phyloP scores from a whole-genome alignment of 1,140 invertebrate species.

The Gryllus bimaculatus region DNA sequence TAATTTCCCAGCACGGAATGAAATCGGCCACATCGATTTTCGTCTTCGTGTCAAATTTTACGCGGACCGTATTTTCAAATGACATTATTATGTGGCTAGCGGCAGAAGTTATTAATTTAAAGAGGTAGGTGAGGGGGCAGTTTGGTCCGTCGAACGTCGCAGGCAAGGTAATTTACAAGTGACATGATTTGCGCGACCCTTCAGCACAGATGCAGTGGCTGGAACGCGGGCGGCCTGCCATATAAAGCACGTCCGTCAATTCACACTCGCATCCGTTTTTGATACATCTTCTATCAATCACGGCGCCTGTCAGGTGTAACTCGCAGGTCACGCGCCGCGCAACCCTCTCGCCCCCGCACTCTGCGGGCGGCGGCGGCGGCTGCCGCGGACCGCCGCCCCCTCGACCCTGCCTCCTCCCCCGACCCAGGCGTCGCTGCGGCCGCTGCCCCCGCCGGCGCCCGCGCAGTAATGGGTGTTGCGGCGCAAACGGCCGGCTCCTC shows the following conservation, averaged over 20 bases:
- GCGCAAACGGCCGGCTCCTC: not conserved
- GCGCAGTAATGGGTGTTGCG: not conserved
- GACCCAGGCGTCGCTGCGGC: too few relatives aligned
- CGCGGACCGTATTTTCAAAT: not conserved
- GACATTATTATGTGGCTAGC: not conserved
- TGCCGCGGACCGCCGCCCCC: too few relatives aligned
- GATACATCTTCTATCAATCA: slow-evolving; percentile 5
- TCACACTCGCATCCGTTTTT: slow-evolving; percentile 3
- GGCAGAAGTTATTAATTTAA: not conserved
- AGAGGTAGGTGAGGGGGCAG: not conserved
- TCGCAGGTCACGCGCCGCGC: not conserved
- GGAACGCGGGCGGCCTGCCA: not conserved
- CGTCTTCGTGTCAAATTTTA: not conserved
- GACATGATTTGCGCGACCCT: slow-evolving; percentile 2
- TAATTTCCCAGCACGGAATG: not conserved
- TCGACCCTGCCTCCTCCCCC: too few relatives aligned
- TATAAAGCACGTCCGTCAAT: slow-evolving; percentile 1
- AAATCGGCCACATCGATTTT: not conserved
- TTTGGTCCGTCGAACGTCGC: not conserved
- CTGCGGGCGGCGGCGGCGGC: not conserved
- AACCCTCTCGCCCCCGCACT: not conserved
- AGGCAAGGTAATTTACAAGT: not conserved
- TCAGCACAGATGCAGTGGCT: not conserved
- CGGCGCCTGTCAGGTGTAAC: not conserved
- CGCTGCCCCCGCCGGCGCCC: too few relatives aligned